Evolutionary conservation across 2,888 invertebrate species (phyloP).

Genomic region (Perizoma flavofasciatum): DNA sequence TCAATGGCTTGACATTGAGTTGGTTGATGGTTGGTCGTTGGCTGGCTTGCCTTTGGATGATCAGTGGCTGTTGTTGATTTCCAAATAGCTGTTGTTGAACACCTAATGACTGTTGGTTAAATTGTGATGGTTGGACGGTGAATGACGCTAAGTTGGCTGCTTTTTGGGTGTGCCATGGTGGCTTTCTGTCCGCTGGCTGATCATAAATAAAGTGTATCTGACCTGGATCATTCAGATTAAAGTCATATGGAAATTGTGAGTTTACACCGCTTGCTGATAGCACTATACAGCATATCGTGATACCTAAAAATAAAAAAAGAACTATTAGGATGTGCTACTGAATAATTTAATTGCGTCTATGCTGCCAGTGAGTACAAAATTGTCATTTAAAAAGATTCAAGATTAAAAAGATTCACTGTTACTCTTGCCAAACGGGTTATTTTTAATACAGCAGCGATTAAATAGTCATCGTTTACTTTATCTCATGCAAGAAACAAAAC

Average conservation of each 20-base stretch:
- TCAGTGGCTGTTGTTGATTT: neutral
- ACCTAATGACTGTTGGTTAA: slow-evolving; percentile 5
- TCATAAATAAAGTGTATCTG: slow-evolving; percentile 26
- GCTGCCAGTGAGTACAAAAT: too few species aligned
- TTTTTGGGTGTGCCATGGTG: neutral
- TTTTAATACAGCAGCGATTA: too few species aligned
- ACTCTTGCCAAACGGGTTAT: too few species aligned
- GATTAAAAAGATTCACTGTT: too few species aligned
- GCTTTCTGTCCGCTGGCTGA: neutral
- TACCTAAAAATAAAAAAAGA: slow-evolving; percentile 10
- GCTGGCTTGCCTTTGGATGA: neutral
- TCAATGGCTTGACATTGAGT: neutral
- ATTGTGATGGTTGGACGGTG: neutral
- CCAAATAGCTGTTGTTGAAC: neutral
- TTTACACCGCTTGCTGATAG: slow-evolving; percentile 2
- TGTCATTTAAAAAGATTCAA: too few species aligned
- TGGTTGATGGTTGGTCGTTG: neutral
- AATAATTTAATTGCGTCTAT: too few species aligned
- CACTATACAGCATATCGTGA: slow-evolving; percentile 6
- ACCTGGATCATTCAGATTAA: slow-evolving; percentile 10
- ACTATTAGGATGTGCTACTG: neutral
- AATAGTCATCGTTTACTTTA: too few species aligned
- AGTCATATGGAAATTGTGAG: slow-evolving; percentile 11
- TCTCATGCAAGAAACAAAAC: too few species aligned
- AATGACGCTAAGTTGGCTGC: neutral